These are phyloP conservation scores for Orthosia gothica DNA, from an alignment of 2,888 invertebrate genomes.

Conservation along the genomic window DNA sequence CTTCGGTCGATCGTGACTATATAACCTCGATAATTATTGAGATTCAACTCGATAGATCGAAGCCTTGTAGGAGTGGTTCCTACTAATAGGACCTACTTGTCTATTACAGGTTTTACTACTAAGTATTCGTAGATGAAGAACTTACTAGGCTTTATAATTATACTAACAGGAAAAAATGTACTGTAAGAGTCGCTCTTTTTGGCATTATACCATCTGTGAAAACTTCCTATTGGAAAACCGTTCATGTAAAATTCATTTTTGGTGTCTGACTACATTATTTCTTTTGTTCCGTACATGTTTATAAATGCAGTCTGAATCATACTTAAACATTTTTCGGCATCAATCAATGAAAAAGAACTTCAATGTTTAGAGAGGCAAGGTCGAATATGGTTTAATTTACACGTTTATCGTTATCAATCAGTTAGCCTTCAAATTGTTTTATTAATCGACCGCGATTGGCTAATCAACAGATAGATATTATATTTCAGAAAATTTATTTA, in stretches of 20 bases:
- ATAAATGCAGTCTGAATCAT: conserved; percentile 33
- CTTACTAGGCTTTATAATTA: background rate
- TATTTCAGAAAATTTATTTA: conserved; percentile 28
- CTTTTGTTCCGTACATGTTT: conserved; percentile 21
- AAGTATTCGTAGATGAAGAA: background rate
- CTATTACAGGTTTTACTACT: conserved; percentile 2
- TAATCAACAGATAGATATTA: conserved; percentile 18
- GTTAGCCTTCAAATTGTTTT: conserved; percentile 46
- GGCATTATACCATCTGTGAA: background rate
- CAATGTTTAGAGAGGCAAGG: background rate
- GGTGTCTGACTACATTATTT: background rate
- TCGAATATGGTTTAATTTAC: conserved; percentile 18
- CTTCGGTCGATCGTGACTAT: conserved; percentile 26
- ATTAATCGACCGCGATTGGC: conserved; percentile 37
- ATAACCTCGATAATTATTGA: conserved; percentile 44
- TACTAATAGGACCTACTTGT: background rate
- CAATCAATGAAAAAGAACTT: conserved; percentile 12
- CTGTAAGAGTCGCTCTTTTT: background rate
- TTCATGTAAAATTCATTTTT: background rate
- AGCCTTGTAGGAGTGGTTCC: background rate
- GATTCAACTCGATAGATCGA: conserved; percentile 20
- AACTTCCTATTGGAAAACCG: background rate
- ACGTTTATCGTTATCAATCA: conserved; percentile 34
- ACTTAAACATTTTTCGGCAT: conserved; percentile 12
- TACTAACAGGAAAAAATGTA: background rate